These are phyloP conservation scores for Platyscapa corneri DNA, from an alignment of 1,140 invertebrate species.

Conservation along the genomic window DNA sequence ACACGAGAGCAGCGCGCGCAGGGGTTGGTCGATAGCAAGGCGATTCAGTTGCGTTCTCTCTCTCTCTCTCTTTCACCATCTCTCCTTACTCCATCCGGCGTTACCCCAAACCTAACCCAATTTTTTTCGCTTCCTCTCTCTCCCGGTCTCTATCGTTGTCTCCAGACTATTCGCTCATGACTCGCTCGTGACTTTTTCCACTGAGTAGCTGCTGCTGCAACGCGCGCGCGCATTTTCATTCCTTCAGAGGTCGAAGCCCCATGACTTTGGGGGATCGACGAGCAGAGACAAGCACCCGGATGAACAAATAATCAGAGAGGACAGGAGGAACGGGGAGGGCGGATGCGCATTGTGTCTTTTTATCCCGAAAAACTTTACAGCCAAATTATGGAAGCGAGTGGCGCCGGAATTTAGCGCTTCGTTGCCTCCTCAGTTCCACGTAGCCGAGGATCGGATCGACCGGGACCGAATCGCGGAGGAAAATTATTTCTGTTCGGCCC, in stretches of 20 bases:
- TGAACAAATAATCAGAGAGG: neutral
- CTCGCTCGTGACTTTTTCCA: neutral
- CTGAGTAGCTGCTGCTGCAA: neutral
- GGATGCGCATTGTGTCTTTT: too few relatives aligned
- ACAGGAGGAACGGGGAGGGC: too few relatives aligned
- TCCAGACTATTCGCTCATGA: neutral
- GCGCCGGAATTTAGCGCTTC: neutral
- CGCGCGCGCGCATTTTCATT: neutral
- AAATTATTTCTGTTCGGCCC: too few relatives aligned
- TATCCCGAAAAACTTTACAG: neutral
- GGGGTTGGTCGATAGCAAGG: conserved; percentile 66
- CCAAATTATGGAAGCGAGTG: too few relatives aligned
- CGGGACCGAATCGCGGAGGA: too few relatives aligned
- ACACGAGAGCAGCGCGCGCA: conserved; percentile 50
- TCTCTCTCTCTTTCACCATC: conserved; percentile 16
- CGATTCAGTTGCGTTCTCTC: conserved; percentile 52
- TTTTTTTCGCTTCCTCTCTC: conserved; percentile 43
- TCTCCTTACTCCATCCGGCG: neutral
- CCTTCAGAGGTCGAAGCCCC: neutral
- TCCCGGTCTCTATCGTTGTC: neutral
- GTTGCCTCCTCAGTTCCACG: neutral
- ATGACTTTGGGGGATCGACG: neutral
- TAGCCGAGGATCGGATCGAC: too few relatives aligned
- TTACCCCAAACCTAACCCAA: conserved; percentile 48
- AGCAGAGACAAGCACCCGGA: neutral